phyloP scores from a whole-genome alignment of 1,140 invertebrate genomes.

The Melanaphis sacchari region DNA sequence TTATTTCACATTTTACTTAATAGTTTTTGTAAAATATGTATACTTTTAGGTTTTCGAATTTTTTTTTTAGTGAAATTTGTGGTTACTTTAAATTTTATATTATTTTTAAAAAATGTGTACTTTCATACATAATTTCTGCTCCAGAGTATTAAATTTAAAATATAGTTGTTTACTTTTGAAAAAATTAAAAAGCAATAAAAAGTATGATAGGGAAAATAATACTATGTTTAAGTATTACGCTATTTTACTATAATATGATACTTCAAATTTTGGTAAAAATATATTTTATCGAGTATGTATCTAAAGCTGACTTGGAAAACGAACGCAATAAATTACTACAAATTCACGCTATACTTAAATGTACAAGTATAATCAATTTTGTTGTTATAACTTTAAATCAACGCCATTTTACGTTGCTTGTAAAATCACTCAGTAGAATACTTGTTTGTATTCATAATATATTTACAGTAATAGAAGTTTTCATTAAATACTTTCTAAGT shows the following conservation, averaged over 20 bases:
- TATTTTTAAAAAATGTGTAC: too few species aligned
- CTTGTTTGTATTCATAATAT: not conserved
- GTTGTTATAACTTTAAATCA: not conserved
- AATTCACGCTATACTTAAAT: not conserved
- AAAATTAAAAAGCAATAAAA: not conserved
- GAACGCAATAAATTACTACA: not conserved
- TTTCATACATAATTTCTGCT: not conserved
- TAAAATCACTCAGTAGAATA: too few species aligned
- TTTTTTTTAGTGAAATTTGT: too few species aligned
- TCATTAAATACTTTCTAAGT: not conserved
- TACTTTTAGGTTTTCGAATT: too few species aligned
- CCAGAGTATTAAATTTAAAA: not conserved
- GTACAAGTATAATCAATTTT: not conserved
- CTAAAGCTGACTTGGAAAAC: not conserved
- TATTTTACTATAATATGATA: not conserved
- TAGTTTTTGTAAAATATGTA: too few species aligned
- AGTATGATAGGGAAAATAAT: not conserved
- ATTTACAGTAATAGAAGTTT: not conserved
- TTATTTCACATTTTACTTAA: too few species aligned
- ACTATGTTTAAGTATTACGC: not conserved
- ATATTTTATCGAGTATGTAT: not conserved
- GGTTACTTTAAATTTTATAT: too few species aligned
- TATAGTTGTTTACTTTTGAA: not conserved
- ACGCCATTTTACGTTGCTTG: not conserved
- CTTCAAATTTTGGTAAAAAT: not conserved